Percentiles rank a stretch among this genome's conserved stretches.
These are phyloP conservation scores for Sphaerophoria taeniata DNA, from an alignment of 2,888 invertebrate species.

Conservation along the genomic window DNA sequence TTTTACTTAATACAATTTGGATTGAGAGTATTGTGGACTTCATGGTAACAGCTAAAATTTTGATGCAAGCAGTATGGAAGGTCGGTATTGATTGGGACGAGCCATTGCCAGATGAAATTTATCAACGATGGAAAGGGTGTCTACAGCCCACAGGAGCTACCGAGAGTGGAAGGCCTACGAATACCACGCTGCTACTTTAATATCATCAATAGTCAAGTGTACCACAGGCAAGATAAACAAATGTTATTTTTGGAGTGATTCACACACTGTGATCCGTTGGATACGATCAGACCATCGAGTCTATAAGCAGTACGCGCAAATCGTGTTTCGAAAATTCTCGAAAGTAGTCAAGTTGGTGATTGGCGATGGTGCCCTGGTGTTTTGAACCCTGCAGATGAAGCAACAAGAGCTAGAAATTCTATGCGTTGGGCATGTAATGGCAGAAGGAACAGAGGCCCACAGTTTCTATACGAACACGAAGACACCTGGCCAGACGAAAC, in stretches of 20 bases:
- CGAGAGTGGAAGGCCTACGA: background rate
- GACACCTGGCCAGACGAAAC: constrained; percentile 22
- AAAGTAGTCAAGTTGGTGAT: constrained; percentile 7
- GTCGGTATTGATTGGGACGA: constrained; percentile 8
- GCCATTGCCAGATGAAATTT: background rate
- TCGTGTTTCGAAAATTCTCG: background rate
- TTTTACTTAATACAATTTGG: no score
- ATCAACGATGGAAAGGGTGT: constrained; percentile 5
- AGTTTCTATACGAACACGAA: constrained; percentile 10
- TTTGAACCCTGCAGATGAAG: constrained; percentile 37
- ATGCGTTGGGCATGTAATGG: background rate
- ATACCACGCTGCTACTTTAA: constrained; percentile 16
- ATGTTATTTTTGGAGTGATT: constrained; percentile 16
- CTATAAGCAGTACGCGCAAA: background rate
- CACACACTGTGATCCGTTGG: constrained; percentile 17
- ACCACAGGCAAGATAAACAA: background rate
- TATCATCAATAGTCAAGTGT: background rate
- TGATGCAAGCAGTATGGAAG: background rate
- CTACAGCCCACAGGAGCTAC: background rate
- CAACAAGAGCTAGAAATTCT: constrained; percentile 6
- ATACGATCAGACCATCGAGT: background rate
- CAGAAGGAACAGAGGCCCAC: constrained; percentile 31
- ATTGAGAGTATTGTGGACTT: no score
- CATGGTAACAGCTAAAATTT: background rate
- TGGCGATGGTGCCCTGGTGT: constrained; percentile 33